These are phyloP conservation scores for Callorhinus ursinus DNA, from an alignment of 2,113 vertebrate genomes.

Conservation along the genomic window DNA sequence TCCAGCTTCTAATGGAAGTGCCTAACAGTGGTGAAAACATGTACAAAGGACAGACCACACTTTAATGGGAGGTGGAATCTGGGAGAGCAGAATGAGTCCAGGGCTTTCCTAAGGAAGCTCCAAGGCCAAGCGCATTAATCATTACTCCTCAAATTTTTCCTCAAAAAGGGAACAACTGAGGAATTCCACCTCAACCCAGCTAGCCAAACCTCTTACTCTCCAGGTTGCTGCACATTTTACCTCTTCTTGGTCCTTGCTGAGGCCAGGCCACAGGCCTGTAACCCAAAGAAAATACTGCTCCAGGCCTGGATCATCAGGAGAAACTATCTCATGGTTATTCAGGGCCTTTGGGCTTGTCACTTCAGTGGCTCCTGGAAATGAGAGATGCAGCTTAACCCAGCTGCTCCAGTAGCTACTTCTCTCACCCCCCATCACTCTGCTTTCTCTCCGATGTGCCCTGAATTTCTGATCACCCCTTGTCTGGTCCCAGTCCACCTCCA, in stretches of 20 bases:
- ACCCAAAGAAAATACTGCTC: not conserved
- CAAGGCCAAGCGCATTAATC: not conserved
- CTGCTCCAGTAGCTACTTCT: not conserved
- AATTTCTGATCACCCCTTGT: not conserved
- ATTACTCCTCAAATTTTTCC: not conserved
- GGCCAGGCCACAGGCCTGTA: not conserved
- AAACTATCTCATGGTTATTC: not conserved
- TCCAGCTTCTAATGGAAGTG: not conserved
- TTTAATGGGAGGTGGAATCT: not conserved
- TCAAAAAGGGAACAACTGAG: no score
- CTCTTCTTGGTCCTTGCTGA: not conserved
- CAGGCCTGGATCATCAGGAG: not conserved
- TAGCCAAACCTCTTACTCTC: not conserved
- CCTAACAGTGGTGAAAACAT: not conserved
- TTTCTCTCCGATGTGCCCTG: rapidly evolving
- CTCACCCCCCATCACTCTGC: no score
- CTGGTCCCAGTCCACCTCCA: not conserved
- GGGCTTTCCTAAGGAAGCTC: not conserved
- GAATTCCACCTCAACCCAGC: not conserved
- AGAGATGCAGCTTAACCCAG: not conserved
- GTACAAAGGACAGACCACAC: no score
- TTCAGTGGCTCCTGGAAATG: not conserved
- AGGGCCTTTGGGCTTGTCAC: not conserved
- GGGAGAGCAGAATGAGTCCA: not conserved
- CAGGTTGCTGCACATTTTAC: not conserved